Conservation (phyloP, 2,113 vertebrate species). For the Clarias gariepinus region DNA sequence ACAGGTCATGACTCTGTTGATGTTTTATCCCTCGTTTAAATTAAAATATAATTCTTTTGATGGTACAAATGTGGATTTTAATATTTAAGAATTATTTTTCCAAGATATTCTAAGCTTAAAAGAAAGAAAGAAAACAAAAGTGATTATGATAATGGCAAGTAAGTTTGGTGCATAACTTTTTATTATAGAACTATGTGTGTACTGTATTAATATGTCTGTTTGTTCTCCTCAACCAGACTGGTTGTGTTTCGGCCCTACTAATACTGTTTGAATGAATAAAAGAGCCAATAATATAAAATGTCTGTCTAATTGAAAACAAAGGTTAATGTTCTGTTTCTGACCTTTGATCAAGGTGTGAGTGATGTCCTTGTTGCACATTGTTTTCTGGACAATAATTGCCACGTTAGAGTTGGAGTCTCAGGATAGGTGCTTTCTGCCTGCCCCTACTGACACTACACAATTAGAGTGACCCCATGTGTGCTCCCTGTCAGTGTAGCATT, state of each 20-base stretch:
- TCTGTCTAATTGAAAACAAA: constrained; percentile 30
- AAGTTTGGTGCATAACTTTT: no score
- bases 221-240: background rate
- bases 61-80: no score
- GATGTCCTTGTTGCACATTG: constrained; percentile 22
- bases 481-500: constrained; percentile 72
- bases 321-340: constrained; percentile 18
- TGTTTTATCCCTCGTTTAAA: no score
- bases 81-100: no score
- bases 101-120: no score
- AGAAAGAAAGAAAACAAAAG: no score
- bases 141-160: no score
- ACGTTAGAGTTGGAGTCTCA: constrained; percentile 59
- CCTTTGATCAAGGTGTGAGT: constrained; percentile 26
- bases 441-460: constrained; percentile 63
- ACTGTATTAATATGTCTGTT: no score
- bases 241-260: background rate
- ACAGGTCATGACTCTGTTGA: no score
- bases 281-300: background rate
- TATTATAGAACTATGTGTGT: no score
- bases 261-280: background rate
- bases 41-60: no score
- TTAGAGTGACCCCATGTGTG: constrained; percentile 67
- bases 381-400: constrained; percentile 64
- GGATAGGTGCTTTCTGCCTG: constrained; percentile 45